A percentile compares a stretch with the other conserved stretches of the same genome.
These are phyloP conservation scores for Sciurus carolinensis DNA, from an alignment of 2,797 vertebrate genomes.

Conservation along the genomic window DNA sequence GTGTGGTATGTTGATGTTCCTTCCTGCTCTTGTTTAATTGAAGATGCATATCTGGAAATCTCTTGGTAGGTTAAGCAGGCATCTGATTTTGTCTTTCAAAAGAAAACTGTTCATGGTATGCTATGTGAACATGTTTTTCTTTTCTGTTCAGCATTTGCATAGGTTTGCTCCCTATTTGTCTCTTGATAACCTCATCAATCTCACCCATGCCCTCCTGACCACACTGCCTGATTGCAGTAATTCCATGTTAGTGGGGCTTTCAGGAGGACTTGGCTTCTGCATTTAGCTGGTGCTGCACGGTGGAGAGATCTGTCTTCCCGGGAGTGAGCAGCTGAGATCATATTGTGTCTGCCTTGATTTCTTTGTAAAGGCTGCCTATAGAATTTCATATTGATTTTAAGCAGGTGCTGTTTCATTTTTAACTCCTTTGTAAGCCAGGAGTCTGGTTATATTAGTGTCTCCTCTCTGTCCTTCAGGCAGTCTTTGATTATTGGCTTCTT, in stretches of 20 bases:
- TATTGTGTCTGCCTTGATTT: conserved; percentile 83
- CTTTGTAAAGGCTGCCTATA: conserved; percentile 82
- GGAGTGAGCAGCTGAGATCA: conserved; percentile 70
- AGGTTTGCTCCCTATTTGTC: conserved; percentile 65
- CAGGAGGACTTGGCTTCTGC: conserved; percentile 67
- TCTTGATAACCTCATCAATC: conserved; percentile 76
- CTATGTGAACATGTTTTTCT: conserved; percentile 44
- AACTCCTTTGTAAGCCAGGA: conserved; percentile 77
- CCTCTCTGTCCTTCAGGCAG: conserved; percentile 47
- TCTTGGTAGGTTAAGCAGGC: not conserved
- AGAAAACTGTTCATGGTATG: conserved; percentile 39
- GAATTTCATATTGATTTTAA: conserved; percentile 85
- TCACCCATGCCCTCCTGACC: conserved; percentile 70
- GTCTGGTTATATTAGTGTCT: conserved; percentile 69
- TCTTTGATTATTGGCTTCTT: not conserved
- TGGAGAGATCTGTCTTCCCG: conserved; percentile 47
- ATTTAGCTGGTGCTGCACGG: conserved; percentile 59
- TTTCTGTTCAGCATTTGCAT: conserved; percentile 63
- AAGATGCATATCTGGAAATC: not conserved
- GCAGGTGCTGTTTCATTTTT: conserved; percentile 77
- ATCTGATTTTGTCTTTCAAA: not conserved
- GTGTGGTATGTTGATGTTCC: not conserved
- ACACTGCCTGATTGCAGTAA: conserved; percentile 74
- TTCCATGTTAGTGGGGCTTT: conserved; percentile 71
- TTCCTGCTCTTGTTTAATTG: conserved; percentile 22